These are phyloP conservation scores for Pachyramphus minor DNA, from an alignment of 2,113 vertebrate genomes.

Conservation along the genomic window DNA sequence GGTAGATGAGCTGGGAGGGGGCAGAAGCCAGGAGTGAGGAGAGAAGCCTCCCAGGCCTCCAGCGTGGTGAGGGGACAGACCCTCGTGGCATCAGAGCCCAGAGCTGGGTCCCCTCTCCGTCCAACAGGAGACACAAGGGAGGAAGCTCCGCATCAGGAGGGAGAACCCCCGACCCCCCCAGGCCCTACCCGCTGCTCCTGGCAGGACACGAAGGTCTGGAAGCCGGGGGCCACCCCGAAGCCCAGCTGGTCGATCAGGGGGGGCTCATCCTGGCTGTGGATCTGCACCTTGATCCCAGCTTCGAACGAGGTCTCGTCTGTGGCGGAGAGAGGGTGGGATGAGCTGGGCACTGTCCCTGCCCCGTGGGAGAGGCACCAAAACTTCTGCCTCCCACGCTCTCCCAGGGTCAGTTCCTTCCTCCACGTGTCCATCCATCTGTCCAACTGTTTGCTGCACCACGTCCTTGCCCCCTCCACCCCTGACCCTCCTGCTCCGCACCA, in stretches of 20 bases:
- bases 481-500: not conserved
- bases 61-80: rapidly evolving
- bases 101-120: rapidly evolving
- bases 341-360: not conserved
- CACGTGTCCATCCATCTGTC: not conserved
- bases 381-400: not conserved
- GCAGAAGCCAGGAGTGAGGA: slow-evolving; percentile 26
- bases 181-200: slow-evolving; percentile 93
- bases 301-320: slow-evolving; percentile 97
- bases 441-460: not conserved
- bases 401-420: not conserved
- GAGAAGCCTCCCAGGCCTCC: not conserved
- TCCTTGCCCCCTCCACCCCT: not conserved
- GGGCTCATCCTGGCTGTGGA: slow-evolving; percentile 96
- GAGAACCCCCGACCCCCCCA: not conserved
- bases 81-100: rapidly evolving
- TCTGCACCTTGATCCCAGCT: slow-evolving; percentile 98
- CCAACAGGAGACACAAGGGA: rapidly evolving
- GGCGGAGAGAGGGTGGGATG: not conserved
- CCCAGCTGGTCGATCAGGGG: slow-evolving; percentile 98
- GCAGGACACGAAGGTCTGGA: slow-evolving; percentile 98
- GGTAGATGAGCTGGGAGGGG: slow-evolving; percentile 88
- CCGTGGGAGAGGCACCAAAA: not conserved
- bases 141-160: not conserved
- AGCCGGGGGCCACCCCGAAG: slow-evolving; percentile 95